Evolutionary conservation across 2,797 vertebrate species (phyloP).

Genomic region (Hipposideros larvatus): DNA sequence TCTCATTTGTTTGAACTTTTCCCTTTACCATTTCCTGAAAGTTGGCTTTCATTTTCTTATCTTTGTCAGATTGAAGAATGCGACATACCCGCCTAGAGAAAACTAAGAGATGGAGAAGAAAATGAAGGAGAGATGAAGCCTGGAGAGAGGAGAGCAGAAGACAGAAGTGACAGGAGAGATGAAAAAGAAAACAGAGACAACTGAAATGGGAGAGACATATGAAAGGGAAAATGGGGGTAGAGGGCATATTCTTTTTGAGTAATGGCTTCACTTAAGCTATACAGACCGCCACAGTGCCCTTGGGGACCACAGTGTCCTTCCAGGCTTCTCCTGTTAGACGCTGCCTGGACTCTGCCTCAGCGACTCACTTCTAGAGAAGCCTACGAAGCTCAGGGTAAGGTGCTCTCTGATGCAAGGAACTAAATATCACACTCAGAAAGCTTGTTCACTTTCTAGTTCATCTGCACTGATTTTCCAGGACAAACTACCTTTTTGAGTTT

Average conservation of each 20-base stretch:
- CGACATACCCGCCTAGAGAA: neutral
- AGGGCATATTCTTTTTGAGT: neutral
- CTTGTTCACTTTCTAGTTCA: neutral
- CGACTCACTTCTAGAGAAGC: neutral
- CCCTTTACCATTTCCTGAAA: neutral
- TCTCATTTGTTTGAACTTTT: neutral
- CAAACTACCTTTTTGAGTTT: constrained; percentile 26
- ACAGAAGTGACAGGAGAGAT: neutral
- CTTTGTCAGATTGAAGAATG: neutral
- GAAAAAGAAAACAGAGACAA: neutral
- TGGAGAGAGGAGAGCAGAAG: neutral
- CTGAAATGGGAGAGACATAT: neutral
- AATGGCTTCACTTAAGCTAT: neutral
- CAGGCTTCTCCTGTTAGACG: neutral
- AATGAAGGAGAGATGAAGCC: neutral
- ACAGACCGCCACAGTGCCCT: neutral
- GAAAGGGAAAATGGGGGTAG: neutral
- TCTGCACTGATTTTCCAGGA: constrained; percentile 4
- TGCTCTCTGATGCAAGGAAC: constrained; percentile 2
- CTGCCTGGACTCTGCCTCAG: neutral
- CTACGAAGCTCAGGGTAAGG: neutral
- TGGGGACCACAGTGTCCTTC: neutral
- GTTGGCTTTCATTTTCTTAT: neutral
- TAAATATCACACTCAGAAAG: neutral
- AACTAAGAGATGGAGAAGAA: neutral